A percentile compares a stretch with the other conserved stretches of the same genome.
phyloP scores from a whole-genome alignment of 1,140 invertebrate species.

The Drosophila ogumai region DNA sequence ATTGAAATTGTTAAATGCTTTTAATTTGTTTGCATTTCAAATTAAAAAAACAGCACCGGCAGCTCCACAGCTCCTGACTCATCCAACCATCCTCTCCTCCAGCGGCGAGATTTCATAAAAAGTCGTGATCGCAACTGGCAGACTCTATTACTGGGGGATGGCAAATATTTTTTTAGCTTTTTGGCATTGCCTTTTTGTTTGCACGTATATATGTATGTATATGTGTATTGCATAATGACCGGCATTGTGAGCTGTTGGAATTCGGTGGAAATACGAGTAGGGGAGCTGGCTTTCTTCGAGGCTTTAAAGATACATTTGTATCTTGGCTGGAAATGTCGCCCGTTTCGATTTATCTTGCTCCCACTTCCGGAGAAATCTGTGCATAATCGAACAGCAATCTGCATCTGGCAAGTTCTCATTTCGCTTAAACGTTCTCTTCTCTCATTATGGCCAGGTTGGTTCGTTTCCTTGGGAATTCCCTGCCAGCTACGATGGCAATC shows the following conservation, averaged over 20 bases:
- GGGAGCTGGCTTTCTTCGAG: background rate
- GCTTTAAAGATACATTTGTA: background rate
- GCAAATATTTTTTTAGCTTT: conserved; percentile 21
- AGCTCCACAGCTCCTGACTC: conserved; percentile 30
- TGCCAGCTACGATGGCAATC: conserved; percentile 2
- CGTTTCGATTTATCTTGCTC: background rate
- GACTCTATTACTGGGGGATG: background rate
- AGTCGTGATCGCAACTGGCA: conserved; percentile 22
- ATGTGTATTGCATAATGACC: conserved; percentile 33
- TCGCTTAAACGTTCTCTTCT: conserved; percentile 10
- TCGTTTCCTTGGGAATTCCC: conserved; percentile 18
- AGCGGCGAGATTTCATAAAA: conserved; percentile 24
- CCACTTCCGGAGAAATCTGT: conserved; percentile 42
- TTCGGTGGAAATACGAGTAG: background rate
- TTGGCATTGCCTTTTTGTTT: conserved; percentile 17
- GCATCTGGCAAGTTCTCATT: conserved; percentile 6
- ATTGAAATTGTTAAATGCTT: conserved; percentile 76
- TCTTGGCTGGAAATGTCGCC: conserved; percentile 2
- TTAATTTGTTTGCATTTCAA: conserved; percentile 78
- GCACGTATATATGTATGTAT: background rate
- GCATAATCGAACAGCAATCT: conserved; percentile 19
- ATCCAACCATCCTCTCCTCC: conserved; percentile 7
- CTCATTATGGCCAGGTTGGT: conserved; percentile 18
- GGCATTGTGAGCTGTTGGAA: conserved; percentile 28
- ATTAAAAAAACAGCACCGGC: conserved; percentile 29